phyloP scores from a whole-genome alignment of 2,888 invertebrate genomes.

The Cistogaster globosa region DNA sequence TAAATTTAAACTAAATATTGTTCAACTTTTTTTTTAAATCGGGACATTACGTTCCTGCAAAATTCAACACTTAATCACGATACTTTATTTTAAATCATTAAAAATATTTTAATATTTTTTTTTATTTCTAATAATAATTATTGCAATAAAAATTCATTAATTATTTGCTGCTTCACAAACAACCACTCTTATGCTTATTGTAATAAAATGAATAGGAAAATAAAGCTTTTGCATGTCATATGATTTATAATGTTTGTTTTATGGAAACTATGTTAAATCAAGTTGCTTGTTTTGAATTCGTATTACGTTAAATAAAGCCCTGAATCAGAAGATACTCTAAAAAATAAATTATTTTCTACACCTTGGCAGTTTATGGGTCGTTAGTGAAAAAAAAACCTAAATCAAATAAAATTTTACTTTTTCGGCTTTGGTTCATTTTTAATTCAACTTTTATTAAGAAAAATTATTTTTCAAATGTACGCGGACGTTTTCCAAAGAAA shows the following conservation, averaged over 20 bases:
- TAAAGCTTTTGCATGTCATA: conserved; percentile 46
- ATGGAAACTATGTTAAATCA: conserved; percentile 48
- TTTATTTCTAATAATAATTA: conserved; percentile 33
- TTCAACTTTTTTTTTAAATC: too few relatives aligned
- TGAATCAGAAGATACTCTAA: neutral
- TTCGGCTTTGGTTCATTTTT: too few relatives aligned
- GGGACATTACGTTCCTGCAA: neutral
- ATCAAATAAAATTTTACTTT: too few relatives aligned
- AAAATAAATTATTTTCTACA: conserved; percentile 3
- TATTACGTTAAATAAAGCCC: neutral
- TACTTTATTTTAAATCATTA: neutral
- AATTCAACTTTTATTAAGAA: too few relatives aligned
- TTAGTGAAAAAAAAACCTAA: conserved; percentile 43
- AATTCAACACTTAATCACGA: neutral
- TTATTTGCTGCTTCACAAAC: conserved; percentile 14
- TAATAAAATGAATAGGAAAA: conserved; percentile 25
- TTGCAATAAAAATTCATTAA: conserved; percentile 41
- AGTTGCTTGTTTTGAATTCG: conserved; percentile 30
- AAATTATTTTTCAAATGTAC: too few relatives aligned
- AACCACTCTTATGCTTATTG: conserved; percentile 13
- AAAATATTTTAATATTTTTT: conserved; percentile 13
- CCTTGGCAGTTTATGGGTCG: conserved; percentile 31
- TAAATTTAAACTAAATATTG: too few relatives aligned
- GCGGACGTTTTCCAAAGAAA: too few relatives aligned
- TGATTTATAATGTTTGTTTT: conserved; percentile 57